phyloP scores from a whole-genome alignment of 2,797 vertebrate genomes.

The Manis pentadactyla region DNA sequence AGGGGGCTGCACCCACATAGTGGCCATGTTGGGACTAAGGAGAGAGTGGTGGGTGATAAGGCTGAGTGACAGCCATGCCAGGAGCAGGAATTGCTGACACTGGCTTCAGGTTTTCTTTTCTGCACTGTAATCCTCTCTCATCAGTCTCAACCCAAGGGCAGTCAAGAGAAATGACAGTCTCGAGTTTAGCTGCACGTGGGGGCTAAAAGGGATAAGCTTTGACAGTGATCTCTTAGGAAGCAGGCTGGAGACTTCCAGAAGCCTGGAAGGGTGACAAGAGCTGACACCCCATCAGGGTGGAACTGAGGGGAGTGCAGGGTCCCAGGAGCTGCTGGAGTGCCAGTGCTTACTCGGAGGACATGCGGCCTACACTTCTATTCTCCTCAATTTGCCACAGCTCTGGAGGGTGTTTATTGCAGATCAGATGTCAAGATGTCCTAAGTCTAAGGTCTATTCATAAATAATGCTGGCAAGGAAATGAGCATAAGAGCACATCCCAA shows the following conservation, averaged over 20 bases:
- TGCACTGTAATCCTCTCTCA: fast-evolving
- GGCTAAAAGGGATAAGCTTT: background rate
- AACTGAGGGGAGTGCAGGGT: background rate
- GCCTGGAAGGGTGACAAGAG: background rate
- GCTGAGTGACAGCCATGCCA: background rate
- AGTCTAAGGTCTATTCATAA: background rate
- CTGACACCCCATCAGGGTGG: background rate
- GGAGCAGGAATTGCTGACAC: background rate
- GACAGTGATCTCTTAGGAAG: background rate
- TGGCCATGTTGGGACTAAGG: fast-evolving
- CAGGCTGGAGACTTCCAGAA: background rate
- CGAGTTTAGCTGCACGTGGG: background rate
- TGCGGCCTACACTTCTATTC: too few species aligned
- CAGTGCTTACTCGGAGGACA: background rate
- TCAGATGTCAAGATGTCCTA: background rate
- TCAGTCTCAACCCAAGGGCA: background rate
- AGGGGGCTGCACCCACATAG: background rate
- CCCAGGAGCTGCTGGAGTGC: background rate
- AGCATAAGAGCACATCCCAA: background rate
- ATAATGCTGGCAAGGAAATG: background rate
- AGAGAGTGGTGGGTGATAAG: fast-evolving
- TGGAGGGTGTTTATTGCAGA: background rate
- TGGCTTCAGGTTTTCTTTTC: background rate
- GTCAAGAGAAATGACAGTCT: background rate
- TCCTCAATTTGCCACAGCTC: background rate